Evolutionary conservation across 1,140 invertebrate species (phyloP).

Genomic region (Popillia japonica): DNA sequence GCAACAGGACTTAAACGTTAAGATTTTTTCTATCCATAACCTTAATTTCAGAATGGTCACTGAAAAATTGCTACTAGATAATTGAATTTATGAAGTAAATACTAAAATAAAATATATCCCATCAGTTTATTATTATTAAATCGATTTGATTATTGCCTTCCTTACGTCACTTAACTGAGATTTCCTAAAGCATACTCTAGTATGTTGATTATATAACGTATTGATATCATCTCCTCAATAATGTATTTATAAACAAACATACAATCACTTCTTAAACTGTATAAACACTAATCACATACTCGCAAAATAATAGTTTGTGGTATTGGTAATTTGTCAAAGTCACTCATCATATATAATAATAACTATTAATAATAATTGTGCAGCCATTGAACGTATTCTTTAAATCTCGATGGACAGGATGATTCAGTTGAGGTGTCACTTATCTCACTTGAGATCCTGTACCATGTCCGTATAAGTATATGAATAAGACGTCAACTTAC

Average conservation of each 20-base stretch:
- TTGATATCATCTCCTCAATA: not conserved
- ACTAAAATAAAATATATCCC: no score
- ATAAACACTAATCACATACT: not conserved
- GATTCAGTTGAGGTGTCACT: slow-evolving; percentile 23
- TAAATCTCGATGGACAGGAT: not conserved
- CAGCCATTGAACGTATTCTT: not conserved
- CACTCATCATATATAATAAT: not conserved
- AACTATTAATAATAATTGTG: not conserved
- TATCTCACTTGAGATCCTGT: slow-evolving; percentile 4
- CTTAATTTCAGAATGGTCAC: no score
- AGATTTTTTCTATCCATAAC: no score
- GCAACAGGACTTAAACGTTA: no score
- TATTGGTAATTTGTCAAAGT: slow-evolving; percentile 7
- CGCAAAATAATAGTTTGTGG: not conserved
- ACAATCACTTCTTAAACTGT: not conserved
- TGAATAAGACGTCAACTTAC: not conserved
- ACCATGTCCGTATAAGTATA: slow-evolving; percentile 11
- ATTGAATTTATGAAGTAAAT: no score
- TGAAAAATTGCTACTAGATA: no score
- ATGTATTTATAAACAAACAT: not conserved
- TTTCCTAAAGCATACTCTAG: no score
- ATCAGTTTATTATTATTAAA: no score
- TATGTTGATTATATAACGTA: no score
- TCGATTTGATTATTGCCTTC: no score
- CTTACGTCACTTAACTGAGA: no score